Conservation (phyloP, 2,113 vertebrate species). For the Microtus pennsylvanicus region DNA sequence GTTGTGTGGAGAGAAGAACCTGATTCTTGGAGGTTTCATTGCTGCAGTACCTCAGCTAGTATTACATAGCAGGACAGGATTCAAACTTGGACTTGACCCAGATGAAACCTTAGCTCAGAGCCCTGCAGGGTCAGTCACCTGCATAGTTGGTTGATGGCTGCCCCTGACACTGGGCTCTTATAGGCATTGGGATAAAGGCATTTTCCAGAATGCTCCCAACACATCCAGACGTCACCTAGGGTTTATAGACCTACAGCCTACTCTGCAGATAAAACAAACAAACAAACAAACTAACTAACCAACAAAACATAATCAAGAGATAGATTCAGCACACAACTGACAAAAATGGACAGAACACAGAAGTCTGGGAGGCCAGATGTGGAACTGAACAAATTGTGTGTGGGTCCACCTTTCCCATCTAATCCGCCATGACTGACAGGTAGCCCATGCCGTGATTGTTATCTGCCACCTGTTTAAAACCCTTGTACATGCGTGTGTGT, state of each 20-base stretch:
- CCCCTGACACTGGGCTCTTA: not conserved
- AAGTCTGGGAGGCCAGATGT: not conserved
- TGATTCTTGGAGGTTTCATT: no score
- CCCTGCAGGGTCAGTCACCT: not conserved
- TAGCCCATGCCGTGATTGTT: fast-evolving
- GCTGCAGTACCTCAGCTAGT: fast-evolving
- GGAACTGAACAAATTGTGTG: fast-evolving
- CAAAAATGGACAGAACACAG: no score
- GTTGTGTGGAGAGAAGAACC: no score
- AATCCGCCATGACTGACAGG: fast-evolving
- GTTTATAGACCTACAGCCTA: not conserved
- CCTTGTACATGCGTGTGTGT: not conserved
- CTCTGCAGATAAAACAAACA: not conserved
- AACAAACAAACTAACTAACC: not conserved
- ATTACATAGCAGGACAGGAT: not conserved
- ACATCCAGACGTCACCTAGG: not conserved
- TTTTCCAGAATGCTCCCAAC: not conserved
- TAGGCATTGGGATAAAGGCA: not conserved
- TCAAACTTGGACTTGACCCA: not conserved
- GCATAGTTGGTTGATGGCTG: not conserved
- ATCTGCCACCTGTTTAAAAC: not conserved
- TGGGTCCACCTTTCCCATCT: fast-evolving
- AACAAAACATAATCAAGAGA: not conserved
- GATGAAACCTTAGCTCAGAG: fast-evolving
- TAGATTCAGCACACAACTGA: not conserved